Base-by-base conservation (phyloP, 2,797 vertebrate genomes). In the Gastrophryne carolinensis region DNA sequence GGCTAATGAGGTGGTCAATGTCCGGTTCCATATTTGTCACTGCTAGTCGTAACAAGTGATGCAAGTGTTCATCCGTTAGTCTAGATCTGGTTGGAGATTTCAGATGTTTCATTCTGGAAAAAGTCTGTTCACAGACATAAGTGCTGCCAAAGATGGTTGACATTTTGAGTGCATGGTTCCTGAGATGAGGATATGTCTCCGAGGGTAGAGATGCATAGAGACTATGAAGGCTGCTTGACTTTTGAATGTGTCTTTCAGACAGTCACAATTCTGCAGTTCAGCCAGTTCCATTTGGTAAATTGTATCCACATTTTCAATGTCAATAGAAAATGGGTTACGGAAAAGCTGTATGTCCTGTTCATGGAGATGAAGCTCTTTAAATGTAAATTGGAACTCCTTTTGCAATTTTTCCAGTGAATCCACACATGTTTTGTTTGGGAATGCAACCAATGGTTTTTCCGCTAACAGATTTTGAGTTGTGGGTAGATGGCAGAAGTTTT, bases 401-500 rank as follows among this genome's bases (percentile, higher is more conserved):
- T n/a, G n/a, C n/a, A n/a, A n/a, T n/a, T n/a, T n/a, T n/a, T n/a
- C 66, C 49, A 69, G 66, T 69, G 27, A 69, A 56, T 69, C 47
- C 66, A 69, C 66, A 69, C 15, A n/a, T n/a, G 66, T 69, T 69
- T 56, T 54, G 49, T 69, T 69, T 69, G 3, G 66, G 26, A 69
- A 69, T 69, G 66, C 66, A 69, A 69, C 27, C 7, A 7, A 5
- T 66, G 1, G 1, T 66, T 66, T 64, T 66, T 47, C 34, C 21
- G 63, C 8, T 21, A 66, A 66, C 37, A 66, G n/a, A n/a, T n/a
- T n/a, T n/a, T n/a, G n/a, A n/a, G n/a, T n/a, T n/a, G n/a, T n/a
- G n/a, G n/a, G n/a, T n/a, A n/a, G n/a, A n/a, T n/a, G n/a, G n/a
- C n/a, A n/a, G n/a, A n/a, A n/a, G n/a, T n/a, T n/a, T n/a, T n/a